Conservation (phyloP, 2,113 vertebrate genomes). For the Engystomops pustulosus region DNA sequence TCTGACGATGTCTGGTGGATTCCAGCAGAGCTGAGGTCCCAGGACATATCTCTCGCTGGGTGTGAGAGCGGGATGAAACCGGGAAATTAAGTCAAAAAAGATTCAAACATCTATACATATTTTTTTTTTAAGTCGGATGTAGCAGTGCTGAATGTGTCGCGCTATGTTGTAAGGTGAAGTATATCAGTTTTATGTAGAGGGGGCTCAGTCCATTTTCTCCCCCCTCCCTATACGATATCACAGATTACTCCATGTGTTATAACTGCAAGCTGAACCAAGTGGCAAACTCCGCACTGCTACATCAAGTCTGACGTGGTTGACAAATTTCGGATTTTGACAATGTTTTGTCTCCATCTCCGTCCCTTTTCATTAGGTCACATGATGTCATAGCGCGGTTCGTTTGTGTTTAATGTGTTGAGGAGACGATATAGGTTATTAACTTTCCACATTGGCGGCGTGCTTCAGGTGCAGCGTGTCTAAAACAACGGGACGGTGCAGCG, state of each 20-base stretch:
- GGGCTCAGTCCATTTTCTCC: too few relatives aligned
- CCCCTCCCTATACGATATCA: background rate
- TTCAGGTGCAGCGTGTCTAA: conserved; percentile 56
- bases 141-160: too few relatives aligned
- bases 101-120: too few relatives aligned
- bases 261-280: background rate
- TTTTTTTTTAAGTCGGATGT: too few relatives aligned
- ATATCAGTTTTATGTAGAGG: too few relatives aligned
- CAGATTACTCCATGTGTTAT: background rate
- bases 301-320: background rate
- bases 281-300: background rate
- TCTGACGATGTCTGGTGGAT: too few relatives aligned
- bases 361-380: conserved; percentile 43
- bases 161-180: too few relatives aligned
- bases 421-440: conserved; percentile 60
- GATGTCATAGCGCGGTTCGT: conserved; percentile 10
- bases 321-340: background rate
- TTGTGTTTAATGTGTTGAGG: conserved; percentile 57
- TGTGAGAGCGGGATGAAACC: too few relatives aligned
- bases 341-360: background rate
- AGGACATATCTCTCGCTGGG: too few relatives aligned
- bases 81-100: too few relatives aligned
- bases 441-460: conserved; percentile 49
- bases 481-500: conserved; percentile 52
- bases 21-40: too few relatives aligned